Conservation (phyloP, 2,797 vertebrate genomes). For the Vespertilio murinus region DNA sequence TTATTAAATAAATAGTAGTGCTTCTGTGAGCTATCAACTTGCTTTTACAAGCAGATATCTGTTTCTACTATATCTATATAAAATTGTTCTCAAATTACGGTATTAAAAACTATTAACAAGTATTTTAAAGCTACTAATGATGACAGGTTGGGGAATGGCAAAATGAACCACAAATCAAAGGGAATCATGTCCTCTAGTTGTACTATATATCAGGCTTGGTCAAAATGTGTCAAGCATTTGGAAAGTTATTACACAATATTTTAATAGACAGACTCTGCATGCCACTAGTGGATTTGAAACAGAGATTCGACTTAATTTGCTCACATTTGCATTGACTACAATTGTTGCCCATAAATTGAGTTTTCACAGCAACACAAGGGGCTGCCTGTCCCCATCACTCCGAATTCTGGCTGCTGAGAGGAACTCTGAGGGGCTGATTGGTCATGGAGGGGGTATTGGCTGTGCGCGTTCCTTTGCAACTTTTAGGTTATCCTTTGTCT, state of each 20-base stretch:
- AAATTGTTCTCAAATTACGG: not conserved
- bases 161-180: slow-evolving; percentile 25
- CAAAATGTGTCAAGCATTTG: slow-evolving; percentile 15
- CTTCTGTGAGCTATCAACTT: not conserved
- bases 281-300: not conserved
- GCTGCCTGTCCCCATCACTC: not conserved
- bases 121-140: not conserved
- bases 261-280: not conserved
- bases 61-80: not conserved
- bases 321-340: not conserved
- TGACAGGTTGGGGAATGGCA: not conserved
- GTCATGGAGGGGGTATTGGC: not conserved
- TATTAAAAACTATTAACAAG: slow-evolving; percentile 6
- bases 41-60: not conserved
- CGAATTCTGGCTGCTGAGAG: not conserved
- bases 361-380: not conserved
- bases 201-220: not conserved
- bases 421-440: not conserved
- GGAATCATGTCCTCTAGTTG: not conserved
- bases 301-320: slow-evolving; percentile 9
- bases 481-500: slow-evolving; percentile 37
- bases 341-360: not conserved
- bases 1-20: not conserved
- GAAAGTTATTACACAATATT: slow-evolving; percentile 27
- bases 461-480: not conserved